Conservation (phyloP, 2,113 vertebrate genomes). For the Trinectes maculatus region DNA sequence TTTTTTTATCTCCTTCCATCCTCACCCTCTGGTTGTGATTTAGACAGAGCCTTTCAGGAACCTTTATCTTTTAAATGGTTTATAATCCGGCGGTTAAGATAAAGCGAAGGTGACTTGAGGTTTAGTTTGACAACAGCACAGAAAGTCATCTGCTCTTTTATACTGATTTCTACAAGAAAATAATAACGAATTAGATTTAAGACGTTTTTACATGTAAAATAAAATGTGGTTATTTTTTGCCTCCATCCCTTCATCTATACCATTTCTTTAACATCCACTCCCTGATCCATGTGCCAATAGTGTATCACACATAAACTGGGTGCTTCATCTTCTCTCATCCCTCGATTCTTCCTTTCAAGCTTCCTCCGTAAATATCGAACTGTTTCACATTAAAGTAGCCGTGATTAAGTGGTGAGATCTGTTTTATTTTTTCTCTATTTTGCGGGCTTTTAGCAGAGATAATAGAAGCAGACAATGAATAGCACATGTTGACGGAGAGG, state of each 20-base stretch:
- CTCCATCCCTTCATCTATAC: background rate
- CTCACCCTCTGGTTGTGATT: background rate
- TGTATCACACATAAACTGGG: constrained; percentile 10
- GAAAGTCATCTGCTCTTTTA: background rate
- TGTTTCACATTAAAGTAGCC: constrained; percentile 62
- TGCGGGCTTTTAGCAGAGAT: constrained; percentile 60
- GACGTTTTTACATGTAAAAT: too few relatives aligned
- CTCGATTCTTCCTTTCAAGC: constrained; percentile 5
- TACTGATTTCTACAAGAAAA: too few relatives aligned
- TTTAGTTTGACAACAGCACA: background rate
- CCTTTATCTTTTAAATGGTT: background rate
- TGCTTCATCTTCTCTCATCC: background rate
- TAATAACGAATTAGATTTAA: too few relatives aligned
- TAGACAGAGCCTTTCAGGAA: background rate
- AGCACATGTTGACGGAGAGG: constrained; percentile 63
- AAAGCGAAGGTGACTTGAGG: background rate
- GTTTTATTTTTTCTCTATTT: constrained; percentile 41
- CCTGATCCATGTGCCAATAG: constrained; percentile 13
- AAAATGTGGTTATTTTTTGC: too few relatives aligned
- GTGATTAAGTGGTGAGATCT: constrained; percentile 67
- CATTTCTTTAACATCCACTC: background rate
- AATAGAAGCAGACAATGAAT: constrained; percentile 50
- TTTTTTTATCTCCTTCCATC: constrained; percentile 33
- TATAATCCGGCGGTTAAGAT: background rate
- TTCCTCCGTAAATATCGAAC: constrained; percentile 43